phyloP scores from a whole-genome alignment of 2,113 vertebrate genomes.

The Nymphicus hollandicus region DNA sequence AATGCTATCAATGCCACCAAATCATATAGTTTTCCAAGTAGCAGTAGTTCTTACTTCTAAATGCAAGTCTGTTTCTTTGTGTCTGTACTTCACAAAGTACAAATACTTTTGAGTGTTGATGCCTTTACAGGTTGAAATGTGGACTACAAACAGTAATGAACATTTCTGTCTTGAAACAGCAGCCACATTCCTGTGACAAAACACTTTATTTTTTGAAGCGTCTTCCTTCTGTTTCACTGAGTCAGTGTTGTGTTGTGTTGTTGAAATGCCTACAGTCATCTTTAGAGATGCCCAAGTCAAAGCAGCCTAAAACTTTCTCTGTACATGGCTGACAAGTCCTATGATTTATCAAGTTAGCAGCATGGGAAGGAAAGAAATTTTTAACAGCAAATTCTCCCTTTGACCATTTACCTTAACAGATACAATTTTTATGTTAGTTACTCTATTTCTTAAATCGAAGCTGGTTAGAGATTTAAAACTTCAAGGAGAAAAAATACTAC shows the following conservation, averaged over 20 bases:
- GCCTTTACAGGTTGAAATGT: neutral
- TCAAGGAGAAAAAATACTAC: neutral
- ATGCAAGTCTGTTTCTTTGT: neutral
- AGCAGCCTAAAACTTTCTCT: neutral
- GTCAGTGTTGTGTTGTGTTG: neutral
- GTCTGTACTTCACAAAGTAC: neutral
- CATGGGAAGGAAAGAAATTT: neutral
- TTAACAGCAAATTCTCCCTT: neutral
- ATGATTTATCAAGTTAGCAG: neutral
- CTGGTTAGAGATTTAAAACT: neutral
- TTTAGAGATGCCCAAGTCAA: neutral
- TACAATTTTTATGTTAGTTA: neutral
- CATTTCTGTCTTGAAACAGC: neutral
- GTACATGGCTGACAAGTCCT: neutral
- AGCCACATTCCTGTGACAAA: neutral
- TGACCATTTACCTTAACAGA: neutral
- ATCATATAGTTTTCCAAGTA: neutral
- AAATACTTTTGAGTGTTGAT: neutral
- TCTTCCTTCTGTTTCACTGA: neutral
- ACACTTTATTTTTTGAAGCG: neutral
- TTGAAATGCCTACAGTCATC: neutral
- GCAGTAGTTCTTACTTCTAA: neutral
- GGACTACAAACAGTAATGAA: neutral
- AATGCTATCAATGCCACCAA: neutral
- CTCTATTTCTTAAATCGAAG: neutral